Evolutionary conservation across 2,797 vertebrate species (phyloP).

Genomic region (Champsocephalus esox): DNA sequence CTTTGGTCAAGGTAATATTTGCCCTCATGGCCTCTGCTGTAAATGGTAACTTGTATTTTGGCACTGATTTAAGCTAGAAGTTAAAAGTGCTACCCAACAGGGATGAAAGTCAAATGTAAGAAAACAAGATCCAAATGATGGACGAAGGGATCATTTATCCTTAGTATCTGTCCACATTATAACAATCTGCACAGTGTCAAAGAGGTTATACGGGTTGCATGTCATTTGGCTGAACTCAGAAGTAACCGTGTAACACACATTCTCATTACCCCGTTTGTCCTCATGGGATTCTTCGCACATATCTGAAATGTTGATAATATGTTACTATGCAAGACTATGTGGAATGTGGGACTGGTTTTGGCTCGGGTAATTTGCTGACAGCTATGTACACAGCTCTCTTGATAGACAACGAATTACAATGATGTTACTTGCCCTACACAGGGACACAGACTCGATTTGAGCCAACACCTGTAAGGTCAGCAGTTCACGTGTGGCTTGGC

Average conservation of each 20-base stretch:
- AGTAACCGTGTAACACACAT: conserved; percentile 31
- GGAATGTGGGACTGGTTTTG: conserved; percentile 78
- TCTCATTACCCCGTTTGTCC: conserved; percentile 51
- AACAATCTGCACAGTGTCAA: conserved; percentile 8
- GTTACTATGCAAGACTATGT: conserved; percentile 67
- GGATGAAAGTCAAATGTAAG: not conserved
- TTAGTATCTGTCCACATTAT: not conserved
- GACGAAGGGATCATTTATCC: not conserved
- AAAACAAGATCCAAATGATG: not conserved
- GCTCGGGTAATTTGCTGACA: conserved; percentile 67
- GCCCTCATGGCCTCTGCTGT: not conserved
- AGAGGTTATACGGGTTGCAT: conserved; percentile 31
- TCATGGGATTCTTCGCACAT: conserved; percentile 69
- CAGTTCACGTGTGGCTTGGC: conserved; percentile 56
- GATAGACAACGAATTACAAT: conserved; percentile 39
- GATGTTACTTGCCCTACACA: conserved; percentile 47
- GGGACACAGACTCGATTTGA: conserved; percentile 36
- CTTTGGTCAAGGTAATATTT: conserved; percentile 2
- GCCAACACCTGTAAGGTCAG: conserved; percentile 64
- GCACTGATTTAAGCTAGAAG: not conserved
- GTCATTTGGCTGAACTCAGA: conserved; percentile 66
- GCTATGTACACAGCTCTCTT: conserved; percentile 46
- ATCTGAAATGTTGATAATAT: conserved; percentile 70
- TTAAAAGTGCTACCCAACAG: not conserved
- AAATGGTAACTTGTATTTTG: not conserved